Evolutionary conservation across 2,888 invertebrate species (phyloP).

Genomic region (Lithophane leautieri): DNA sequence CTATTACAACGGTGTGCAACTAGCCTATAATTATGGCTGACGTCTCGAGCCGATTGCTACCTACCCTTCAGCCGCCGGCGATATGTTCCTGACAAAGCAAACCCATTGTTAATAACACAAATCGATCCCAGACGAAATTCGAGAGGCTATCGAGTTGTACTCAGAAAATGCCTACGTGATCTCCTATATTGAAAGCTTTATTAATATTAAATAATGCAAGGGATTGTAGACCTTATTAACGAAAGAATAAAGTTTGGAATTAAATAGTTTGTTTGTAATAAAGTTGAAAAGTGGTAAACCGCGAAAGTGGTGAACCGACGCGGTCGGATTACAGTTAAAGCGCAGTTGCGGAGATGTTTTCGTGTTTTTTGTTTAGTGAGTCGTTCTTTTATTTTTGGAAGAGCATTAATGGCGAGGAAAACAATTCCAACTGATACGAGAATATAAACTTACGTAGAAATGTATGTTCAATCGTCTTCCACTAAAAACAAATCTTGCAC

Average conservation of each 20-base stretch:
- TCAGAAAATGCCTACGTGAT: slow-evolving; percentile 60
- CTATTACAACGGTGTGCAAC: slow-evolving; percentile 48
- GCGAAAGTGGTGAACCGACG: slow-evolving; percentile 54
- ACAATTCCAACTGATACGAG: neutral
- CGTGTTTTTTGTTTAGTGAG: slow-evolving; percentile 29
- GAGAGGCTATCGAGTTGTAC: slow-evolving; percentile 54
- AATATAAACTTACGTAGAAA: slow-evolving; percentile 17
- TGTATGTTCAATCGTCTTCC: neutral
- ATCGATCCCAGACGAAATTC: slow-evolving; percentile 59
- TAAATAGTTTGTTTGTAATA: slow-evolving; percentile 39
- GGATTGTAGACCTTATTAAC: slow-evolving; percentile 42
- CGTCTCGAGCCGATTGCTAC: slow-evolving; percentile 42
- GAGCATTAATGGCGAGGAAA: slow-evolving; percentile 18
- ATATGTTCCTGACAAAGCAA: slow-evolving; percentile 53
- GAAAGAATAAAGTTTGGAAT: slow-evolving; percentile 29
- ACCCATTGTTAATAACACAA: slow-evolving; percentile 61
- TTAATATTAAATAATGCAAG: slow-evolving; percentile 43
- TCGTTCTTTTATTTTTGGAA: slow-evolving; percentile 34
- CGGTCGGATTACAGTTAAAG: slow-evolving; percentile 62
- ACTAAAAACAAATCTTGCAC: neutral
- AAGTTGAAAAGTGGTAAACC: slow-evolving; percentile 60
- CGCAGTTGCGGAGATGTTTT: slow-evolving; percentile 51
- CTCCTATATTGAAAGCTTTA: slow-evolving; percentile 53
- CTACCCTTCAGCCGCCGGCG: slow-evolving; percentile 33
- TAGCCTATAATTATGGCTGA: slow-evolving; percentile 51